These are phyloP conservation scores for Alitta virens DNA, from an alignment of 2,888 invertebrate species.

Conservation along the genomic window DNA sequence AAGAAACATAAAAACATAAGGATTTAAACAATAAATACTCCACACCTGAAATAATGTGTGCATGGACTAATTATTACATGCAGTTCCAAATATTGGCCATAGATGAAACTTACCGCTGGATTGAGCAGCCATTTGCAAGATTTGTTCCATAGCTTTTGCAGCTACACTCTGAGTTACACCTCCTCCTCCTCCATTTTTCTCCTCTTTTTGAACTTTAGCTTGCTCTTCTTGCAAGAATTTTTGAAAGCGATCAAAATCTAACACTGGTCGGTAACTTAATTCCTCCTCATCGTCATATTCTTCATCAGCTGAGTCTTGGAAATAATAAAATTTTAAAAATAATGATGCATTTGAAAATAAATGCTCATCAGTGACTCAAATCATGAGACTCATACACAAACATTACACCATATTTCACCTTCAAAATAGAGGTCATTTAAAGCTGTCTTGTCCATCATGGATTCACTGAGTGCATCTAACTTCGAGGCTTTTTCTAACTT, in stretches of 20 bases:
- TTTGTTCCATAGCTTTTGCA: not conserved
- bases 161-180: not conserved
- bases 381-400: not conserved
- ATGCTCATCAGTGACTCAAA: not conserved
- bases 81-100: no score
- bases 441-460: conserved; percentile 44
- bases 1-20: no score
- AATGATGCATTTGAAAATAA: not conserved
- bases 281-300: conserved; percentile 27
- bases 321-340: not conserved
- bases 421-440: conserved; percentile 37
- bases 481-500: conserved; percentile 17
- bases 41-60: no score
- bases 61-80: no score
- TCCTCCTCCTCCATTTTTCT: conserved; percentile 4
- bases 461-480: conserved; percentile 44
- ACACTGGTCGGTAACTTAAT: conserved; percentile 39
- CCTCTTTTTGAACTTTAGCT: conserved; percentile 27
- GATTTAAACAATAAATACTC: no score
- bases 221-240: conserved; percentile 41
- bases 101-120: no score
- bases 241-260: conserved; percentile 45
- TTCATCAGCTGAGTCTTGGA: not conserved
- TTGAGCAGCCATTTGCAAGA: not conserved
- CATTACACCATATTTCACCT: not conserved